Conservation (phyloP, 2,797 vertebrate species). For the Tympanoctomys barrerae region DNA sequence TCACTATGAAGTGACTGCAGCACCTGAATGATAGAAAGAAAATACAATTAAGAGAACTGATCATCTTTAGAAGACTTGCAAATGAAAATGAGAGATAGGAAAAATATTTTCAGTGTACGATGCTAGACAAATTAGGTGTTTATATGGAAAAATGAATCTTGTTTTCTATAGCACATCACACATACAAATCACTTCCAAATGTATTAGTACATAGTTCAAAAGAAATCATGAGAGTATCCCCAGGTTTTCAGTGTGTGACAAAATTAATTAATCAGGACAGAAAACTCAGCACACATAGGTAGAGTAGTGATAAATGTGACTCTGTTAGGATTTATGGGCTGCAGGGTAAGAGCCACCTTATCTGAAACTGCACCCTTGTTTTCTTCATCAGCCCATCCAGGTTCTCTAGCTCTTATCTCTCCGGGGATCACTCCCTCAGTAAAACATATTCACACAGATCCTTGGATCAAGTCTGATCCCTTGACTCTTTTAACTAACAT, state of each 20-base stretch:
- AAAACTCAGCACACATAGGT: not conserved
- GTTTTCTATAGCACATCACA: not conserved
- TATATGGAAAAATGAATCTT: not conserved
- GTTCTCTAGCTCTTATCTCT: not conserved
- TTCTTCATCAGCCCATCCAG: fast-evolving
- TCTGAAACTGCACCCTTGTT: not conserved
- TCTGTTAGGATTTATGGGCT: not conserved
- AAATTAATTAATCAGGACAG: not conserved
- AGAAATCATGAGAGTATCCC: not conserved
- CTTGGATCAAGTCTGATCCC: not conserved
- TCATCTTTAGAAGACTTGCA: not conserved
- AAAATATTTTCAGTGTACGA: not conserved
- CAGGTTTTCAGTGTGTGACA: not conserved
- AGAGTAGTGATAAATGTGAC: not conserved
- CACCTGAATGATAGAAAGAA: not conserved
- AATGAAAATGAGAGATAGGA: not conserved
- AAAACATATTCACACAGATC: not conserved
- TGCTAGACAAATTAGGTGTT: not conserved
- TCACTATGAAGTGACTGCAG: not conserved
- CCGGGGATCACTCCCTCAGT: not conserved
- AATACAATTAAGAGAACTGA: not conserved
- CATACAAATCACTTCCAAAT: not conserved
- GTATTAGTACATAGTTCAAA: not conserved
- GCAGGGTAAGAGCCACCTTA: not conserved
- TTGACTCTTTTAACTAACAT: not conserved